Conservation (phyloP, 2,888 invertebrate genomes). For the Clivina fossor region DNA sequence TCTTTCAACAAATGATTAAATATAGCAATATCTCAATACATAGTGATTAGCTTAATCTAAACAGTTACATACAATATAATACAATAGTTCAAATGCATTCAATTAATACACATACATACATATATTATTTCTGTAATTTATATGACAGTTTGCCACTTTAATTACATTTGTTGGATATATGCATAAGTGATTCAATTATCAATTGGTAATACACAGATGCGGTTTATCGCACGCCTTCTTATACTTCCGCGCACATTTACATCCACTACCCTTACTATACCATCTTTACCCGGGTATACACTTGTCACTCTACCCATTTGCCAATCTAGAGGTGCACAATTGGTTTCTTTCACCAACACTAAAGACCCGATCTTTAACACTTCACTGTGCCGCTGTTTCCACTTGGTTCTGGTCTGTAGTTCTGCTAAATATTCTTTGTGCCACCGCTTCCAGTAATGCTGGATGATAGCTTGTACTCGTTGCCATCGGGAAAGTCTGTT, state of each 20-base stretch:
- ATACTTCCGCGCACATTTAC: conserved; percentile 22
- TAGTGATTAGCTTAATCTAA: too few species aligned
- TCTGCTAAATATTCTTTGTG: conserved; percentile 35
- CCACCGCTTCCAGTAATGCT: conserved; percentile 36
- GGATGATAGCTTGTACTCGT: conserved; percentile 21
- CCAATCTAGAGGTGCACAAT: conserved; percentile 34
- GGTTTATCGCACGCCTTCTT: conserved; percentile 17
- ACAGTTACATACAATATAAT: too few species aligned
- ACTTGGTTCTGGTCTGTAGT: conserved; percentile 35
- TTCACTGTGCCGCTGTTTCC: conserved; percentile 24
- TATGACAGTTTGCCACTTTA: too few species aligned
- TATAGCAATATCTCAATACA: too few species aligned
- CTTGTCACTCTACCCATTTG: conserved; percentile 29
- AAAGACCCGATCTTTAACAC: conserved; percentile 22
- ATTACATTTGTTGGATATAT: too few species aligned
- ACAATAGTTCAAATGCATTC: too few species aligned
- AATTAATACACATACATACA: too few species aligned
- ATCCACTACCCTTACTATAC: conserved; percentile 29
- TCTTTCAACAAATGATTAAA: too few species aligned
- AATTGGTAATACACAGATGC: conserved; percentile 31
- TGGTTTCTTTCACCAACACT: conserved; percentile 37
- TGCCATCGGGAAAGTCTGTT: too few species aligned
- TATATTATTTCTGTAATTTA: too few species aligned
- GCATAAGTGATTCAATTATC: too few species aligned
- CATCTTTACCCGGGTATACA: conserved; percentile 34